Evolutionary conservation across 2,113 vertebrate species (phyloP).

Genomic region (Salminus brasiliensis): DNA sequence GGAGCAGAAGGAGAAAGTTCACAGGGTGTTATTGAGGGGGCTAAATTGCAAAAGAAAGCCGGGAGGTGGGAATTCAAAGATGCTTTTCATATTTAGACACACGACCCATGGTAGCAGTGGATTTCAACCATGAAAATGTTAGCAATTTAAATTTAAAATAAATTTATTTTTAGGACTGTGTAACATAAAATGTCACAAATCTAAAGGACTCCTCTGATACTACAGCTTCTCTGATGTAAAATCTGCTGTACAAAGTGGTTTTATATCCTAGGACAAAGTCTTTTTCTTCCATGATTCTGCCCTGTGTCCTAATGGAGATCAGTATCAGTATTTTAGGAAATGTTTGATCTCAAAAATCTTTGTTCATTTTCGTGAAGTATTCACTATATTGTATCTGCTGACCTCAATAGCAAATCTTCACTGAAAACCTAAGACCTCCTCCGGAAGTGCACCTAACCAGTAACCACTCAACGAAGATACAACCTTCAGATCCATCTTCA

Average conservation of each 20-base stretch:
- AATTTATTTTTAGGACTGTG: too few species aligned
- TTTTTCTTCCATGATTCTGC: not conserved
- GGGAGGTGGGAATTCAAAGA: not conserved
- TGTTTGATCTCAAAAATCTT: conserved; percentile 74
- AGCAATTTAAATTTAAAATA: too few species aligned
- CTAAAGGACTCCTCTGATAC: not conserved
- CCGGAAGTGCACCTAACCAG: not conserved
- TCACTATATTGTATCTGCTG: conserved; percentile 69
- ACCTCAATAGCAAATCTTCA: conserved; percentile 47
- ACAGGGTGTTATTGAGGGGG: not conserved
- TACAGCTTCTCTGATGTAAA: not conserved
- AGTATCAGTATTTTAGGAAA: conserved; percentile 14
- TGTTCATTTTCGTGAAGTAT: conserved; percentile 73
- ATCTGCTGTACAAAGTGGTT: not conserved
- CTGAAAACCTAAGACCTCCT: not conserved
- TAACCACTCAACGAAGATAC: not conserved
- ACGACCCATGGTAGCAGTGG: not conserved
- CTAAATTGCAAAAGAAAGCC: not conserved
- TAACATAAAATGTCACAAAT: not conserved
- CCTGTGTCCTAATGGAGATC: not conserved
- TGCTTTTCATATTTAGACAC: not conserved
- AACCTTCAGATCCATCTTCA: not conserved
- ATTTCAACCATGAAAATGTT: too few species aligned
- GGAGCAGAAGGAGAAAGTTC: not conserved
- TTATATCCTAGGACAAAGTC: not conserved